Conservation (phyloP, 2,113 vertebrate genomes). For the Lasiurus borealis region DNA sequence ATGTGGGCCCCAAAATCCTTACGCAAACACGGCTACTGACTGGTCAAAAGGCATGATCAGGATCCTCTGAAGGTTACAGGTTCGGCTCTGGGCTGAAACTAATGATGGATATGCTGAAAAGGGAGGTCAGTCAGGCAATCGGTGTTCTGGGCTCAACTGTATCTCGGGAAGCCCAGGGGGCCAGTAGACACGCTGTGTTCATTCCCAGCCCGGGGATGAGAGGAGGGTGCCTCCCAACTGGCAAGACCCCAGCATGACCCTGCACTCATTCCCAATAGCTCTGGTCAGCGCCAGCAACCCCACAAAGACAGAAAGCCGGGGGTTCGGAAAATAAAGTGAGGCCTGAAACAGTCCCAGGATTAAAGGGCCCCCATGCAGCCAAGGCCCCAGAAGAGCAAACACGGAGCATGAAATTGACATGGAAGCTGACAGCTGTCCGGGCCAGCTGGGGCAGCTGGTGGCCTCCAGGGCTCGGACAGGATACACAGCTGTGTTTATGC, state of each 20-base stretch:
- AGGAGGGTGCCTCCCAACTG: too few relatives aligned
- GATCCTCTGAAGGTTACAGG: neutral
- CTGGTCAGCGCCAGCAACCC: neutral
- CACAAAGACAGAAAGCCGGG: neutral
- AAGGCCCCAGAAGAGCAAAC: neutral
- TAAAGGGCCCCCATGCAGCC: neutral
- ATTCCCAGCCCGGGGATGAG: neutral
- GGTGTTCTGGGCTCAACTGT: fast-evolving
- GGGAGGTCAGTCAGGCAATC: neutral
- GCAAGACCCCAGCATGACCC: neutral
- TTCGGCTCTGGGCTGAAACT: neutral
- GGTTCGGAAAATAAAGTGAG: neutral
- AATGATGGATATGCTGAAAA: neutral
- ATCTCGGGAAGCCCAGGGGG: neutral
- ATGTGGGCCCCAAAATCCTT: neutral
- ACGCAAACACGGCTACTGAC: neutral
- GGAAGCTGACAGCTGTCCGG: too few relatives aligned
- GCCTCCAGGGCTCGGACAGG: neutral
- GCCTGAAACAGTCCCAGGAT: neutral
- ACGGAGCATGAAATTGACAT: neutral
- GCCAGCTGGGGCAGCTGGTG: neutral
- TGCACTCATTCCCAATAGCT: neutral
- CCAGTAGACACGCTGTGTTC: fast-evolving
- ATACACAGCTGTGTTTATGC: neutral
- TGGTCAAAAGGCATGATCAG: neutral